Evolutionary conservation across 2,797 vertebrate genomes (phyloP).

Genomic region (Protosalanx chinensis): DNA sequence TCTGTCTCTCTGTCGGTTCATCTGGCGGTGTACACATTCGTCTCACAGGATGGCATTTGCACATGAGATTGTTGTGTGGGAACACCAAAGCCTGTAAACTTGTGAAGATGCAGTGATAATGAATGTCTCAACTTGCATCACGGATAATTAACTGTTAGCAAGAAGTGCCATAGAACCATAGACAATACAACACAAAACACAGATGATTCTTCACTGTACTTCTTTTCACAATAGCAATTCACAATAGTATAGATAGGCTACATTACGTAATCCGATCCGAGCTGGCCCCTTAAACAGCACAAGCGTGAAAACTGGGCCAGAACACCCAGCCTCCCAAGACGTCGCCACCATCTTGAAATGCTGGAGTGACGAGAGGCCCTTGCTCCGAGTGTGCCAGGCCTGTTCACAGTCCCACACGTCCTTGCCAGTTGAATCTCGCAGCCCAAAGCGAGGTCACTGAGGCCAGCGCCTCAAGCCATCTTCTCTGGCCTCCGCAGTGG

Average conservation of each 20-base stretch:
- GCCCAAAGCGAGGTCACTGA: conserved; percentile 6
- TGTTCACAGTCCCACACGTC: not conserved
- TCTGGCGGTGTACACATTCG: not conserved
- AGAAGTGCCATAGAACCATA: too few species aligned
- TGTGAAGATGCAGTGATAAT: too few species aligned
- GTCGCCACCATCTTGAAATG: conserved; percentile 54
- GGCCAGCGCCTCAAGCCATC: not conserved
- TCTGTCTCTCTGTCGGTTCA: not conserved
- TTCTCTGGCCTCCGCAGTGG: conserved; percentile 6
- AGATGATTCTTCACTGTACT: too few species aligned
- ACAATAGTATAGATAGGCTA: not conserved
- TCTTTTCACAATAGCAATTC: not conserved
- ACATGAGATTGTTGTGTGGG: too few species aligned
- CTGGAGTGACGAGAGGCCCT: conserved; percentile 40
- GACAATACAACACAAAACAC: too few species aligned
- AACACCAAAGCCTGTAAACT: not conserved
- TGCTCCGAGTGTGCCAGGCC: conserved; percentile 49
- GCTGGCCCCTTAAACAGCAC: conserved; percentile 65
- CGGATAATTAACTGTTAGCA: not conserved
- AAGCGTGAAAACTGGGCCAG: conserved; percentile 67
- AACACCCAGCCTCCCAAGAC: conserved; percentile 58
- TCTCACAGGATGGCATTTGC: not conserved
- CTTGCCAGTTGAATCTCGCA: conserved; percentile 24
- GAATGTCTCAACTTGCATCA: too few species aligned
- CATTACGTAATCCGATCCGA: not conserved